Evolutionary conservation across 2,113 vertebrate species (phyloP).

Genomic region (Gymnogyps californianus): DNA sequence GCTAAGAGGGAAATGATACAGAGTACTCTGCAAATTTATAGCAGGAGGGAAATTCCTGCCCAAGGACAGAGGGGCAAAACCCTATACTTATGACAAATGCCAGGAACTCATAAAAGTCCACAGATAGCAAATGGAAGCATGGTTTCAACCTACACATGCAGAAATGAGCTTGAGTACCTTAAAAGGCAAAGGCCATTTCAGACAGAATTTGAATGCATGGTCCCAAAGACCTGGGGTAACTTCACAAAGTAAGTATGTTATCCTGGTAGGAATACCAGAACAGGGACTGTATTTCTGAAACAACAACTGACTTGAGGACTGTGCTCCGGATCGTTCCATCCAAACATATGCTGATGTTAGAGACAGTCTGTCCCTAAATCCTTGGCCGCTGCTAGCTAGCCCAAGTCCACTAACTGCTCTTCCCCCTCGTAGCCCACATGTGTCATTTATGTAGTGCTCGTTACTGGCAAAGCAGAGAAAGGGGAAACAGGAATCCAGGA

Average conservation of each 20-base stretch:
- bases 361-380: not conserved
- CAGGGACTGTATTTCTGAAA: not conserved
- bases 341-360: not conserved
- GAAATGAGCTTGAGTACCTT: not conserved
- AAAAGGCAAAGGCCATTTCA: not conserved
- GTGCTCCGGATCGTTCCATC: not conserved
- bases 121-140: not conserved
- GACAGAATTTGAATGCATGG: fast-evolving
- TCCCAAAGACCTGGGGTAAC: not conserved
- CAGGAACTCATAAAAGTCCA: not conserved
- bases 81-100: not conserved
- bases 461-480: not conserved
- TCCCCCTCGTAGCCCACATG: not conserved
- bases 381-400: not conserved
- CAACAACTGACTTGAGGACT: not conserved
- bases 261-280: not conserved
- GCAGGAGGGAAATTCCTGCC: conserved; percentile 35
- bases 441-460: not conserved
- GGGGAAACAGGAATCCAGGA: not conserved
- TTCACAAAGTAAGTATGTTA: not conserved
- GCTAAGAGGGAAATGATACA: conserved; percentile 50
- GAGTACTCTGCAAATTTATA: conserved; percentile 22
- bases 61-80: conserved; percentile 58
- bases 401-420: not conserved
- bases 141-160: not conserved